phyloP scores from a whole-genome alignment of 2,888 invertebrate species.

The Geophilus truncorum region DNA sequence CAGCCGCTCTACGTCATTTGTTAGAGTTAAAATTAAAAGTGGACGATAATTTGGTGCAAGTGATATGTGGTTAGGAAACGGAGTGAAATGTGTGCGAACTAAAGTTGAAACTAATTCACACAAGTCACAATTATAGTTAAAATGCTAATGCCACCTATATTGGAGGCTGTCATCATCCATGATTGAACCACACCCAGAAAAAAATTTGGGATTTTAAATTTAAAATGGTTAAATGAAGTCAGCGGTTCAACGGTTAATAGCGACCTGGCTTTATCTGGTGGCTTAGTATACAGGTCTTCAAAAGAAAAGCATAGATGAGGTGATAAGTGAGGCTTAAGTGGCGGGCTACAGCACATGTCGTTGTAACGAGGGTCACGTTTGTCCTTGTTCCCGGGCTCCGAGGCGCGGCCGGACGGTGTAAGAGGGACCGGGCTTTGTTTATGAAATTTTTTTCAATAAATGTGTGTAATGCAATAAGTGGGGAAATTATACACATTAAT shows the following conservation, averaged over 20 bases:
- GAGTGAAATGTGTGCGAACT: background rate
- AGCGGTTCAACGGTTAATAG: background rate
- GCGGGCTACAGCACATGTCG: background rate
- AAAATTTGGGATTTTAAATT: no score
- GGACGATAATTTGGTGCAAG: background rate
- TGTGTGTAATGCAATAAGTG: conserved; percentile 3
- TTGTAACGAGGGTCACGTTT: background rate
- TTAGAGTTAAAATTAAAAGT: background rate
- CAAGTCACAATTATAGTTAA: background rate
- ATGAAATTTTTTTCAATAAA: background rate
- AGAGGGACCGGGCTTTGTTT: no score
- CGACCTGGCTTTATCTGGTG: background rate
- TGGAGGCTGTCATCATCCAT: no score
- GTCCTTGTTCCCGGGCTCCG: background rate
- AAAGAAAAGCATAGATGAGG: background rate
- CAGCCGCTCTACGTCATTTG: background rate
- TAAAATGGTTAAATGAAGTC: no score
- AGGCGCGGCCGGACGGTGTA: no score
- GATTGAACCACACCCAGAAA: background rate
- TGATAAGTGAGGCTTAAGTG: background rate
- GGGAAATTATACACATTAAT: conserved; percentile 10
- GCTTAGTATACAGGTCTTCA: no score
- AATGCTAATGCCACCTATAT: no score
- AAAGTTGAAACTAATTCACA: background rate
- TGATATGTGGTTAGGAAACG: background rate